Conservation (phyloP, 1,140 invertebrate genomes). For the Meteorus sp. region DNA sequence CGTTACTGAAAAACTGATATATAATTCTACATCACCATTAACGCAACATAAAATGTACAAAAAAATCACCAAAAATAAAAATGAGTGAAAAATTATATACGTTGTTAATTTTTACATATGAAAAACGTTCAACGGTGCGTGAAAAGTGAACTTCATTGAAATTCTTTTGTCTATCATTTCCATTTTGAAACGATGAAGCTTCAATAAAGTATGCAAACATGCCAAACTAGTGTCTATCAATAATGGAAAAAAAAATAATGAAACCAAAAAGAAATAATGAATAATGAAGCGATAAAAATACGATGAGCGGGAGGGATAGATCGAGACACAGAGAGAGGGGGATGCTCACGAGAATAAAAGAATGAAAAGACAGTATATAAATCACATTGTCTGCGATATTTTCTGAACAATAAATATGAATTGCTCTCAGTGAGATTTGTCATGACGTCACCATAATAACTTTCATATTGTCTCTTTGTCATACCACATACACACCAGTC, state of each 20-base stretch:
- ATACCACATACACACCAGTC: background rate
- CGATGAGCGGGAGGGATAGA: too few species aligned
- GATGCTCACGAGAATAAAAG: too few species aligned
- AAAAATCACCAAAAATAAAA: background rate
- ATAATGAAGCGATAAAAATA: background rate
- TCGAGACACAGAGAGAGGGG: too few species aligned
- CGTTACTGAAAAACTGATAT: too few species aligned
- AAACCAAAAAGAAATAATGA: background rate
- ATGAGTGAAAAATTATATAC: too few species aligned
- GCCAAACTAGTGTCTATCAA: too few species aligned
- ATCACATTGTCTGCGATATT: too few species aligned
- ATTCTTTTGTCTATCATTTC: slow-evolving; percentile 13
- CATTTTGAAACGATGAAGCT: too few species aligned
- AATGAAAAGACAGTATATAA: too few species aligned
- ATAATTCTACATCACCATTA: too few species aligned
- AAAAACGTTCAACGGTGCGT: background rate
- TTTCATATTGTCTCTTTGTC: slow-evolving; percentile 9
- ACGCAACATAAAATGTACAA: slow-evolving; percentile 4
- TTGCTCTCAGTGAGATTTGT: slow-evolving; percentile 7
- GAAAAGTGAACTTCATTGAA: slow-evolving; percentile 11
- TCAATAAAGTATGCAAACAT: too few species aligned
- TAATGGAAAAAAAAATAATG: slow-evolving; percentile 8
- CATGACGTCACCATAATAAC: slow-evolving; percentile 16
- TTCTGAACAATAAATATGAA: slow-evolving; percentile 17
- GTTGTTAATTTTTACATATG: too few species aligned